Percentiles rank a stretch among this genome's conserved stretches.
Conservation (phyloP, 2,888 invertebrate genomes). For the Plebejus melissa region DNA sequence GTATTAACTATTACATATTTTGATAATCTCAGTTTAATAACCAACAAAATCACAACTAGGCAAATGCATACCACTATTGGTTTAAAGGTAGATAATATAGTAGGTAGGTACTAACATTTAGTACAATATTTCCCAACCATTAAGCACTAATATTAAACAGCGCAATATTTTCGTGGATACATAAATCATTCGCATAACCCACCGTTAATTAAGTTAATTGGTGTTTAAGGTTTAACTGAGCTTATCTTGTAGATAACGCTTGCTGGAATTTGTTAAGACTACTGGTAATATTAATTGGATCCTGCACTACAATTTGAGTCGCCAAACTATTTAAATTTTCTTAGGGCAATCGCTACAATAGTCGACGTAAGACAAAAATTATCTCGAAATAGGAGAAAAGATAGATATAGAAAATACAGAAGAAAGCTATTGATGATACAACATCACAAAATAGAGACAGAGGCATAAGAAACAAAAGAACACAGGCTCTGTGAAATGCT, state of each 20-base stretch:
- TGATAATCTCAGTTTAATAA: too few relatives aligned
- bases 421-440: not conserved
- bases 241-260: constrained; percentile 10
- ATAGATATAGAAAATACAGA: not conserved
- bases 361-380: not conserved
- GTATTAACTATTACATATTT: too few relatives aligned
- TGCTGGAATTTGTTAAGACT: constrained; percentile 17
- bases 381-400: not conserved
- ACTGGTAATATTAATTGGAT: constrained; percentile 21
- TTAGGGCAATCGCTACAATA: not conserved
- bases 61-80: too few relatives aligned
- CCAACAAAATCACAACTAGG: too few relatives aligned
- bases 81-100: not conserved
- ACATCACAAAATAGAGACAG: not conserved
- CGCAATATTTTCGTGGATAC: constrained; percentile 18
- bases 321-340: not conserved
- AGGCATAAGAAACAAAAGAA: not conserved
- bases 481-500: not conserved
- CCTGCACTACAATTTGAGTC: not conserved
- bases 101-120: not conserved
- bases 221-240: constrained; percentile 16
- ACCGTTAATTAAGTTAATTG: constrained; percentile 16
- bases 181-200: constrained; percentile 20
- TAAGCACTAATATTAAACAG: not conserved
- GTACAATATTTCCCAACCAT: not conserved